A percentile compares a stretch with the other conserved stretches of the same genome.
These are phyloP conservation scores for Lepus europaeus DNA, from an alignment of 2,113 vertebrate genomes.

Conservation along the genomic window DNA sequence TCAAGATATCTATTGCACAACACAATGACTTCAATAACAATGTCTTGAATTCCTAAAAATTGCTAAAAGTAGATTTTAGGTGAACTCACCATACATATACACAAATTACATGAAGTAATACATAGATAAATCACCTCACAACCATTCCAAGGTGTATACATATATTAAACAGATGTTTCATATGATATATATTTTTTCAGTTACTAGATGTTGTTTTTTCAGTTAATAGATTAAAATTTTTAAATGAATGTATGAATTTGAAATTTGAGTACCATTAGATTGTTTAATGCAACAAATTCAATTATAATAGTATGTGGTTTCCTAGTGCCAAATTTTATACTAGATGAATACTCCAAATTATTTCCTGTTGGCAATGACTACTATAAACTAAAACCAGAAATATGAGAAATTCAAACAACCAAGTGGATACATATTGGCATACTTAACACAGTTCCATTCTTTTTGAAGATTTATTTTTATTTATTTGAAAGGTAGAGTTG, in stretches of 20 bases:
- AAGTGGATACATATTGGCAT: background rate
- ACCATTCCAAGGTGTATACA: background rate
- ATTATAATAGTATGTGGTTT: background rate
- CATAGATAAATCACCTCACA: no score
- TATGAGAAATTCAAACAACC: background rate
- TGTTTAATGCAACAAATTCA: background rate
- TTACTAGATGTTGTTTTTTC: no score
- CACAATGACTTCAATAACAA: no score
- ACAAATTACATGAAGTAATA: no score
- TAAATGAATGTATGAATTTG: background rate
- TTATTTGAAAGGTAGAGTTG: no score
- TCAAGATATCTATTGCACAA: no score
- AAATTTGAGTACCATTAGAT: background rate
- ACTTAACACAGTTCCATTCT: background rate
- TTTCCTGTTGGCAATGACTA: background rate
- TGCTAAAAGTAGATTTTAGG: no score
- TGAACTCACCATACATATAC: no score
- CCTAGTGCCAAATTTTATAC: background rate
- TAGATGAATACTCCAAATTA: slow-evolving; percentile 5
- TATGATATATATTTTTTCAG: background rate
- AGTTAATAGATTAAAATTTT: no score
- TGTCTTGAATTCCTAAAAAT: no score
- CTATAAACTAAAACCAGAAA: background rate
- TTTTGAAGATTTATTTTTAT: no score
- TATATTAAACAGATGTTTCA: background rate